Evolutionary conservation across 2,797 vertebrate species (phyloP).

Genomic region (Holocentrus rufus): DNA sequence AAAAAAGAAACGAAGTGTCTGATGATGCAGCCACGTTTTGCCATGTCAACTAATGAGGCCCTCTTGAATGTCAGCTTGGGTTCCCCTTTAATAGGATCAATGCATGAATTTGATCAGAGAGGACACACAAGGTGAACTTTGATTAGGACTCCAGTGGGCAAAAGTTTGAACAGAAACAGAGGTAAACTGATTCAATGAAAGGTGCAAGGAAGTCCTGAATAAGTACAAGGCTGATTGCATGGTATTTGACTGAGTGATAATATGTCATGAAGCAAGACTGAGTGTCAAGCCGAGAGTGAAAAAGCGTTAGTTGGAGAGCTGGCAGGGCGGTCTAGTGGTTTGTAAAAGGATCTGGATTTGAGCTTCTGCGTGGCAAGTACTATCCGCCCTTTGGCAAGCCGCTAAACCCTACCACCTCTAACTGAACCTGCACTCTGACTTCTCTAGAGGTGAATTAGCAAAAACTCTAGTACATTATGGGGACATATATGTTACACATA

Average conservation of each 20-base stretch:
- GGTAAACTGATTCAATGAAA: not conserved
- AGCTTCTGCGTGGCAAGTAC: too few species aligned
- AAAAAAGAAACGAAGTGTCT: not conserved
- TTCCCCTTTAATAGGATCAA: constrained; percentile 55
- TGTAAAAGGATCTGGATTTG: too few species aligned
- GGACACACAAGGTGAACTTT: constrained; percentile 54
- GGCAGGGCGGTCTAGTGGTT: not conserved
- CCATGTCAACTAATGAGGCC: constrained; percentile 33
- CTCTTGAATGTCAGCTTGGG: constrained; percentile 47
- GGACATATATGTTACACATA: too few species aligned
- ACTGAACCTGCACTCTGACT: not conserved
- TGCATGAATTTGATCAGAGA: constrained; percentile 57
- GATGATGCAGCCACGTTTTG: constrained; percentile 3
- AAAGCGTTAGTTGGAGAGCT: not conserved
- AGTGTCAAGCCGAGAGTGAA: not conserved
- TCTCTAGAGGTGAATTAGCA: too few species aligned
- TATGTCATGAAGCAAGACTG: not conserved
- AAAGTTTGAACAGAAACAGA: constrained; percentile 4
- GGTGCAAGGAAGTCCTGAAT: not conserved
- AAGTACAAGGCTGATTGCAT: not conserved
- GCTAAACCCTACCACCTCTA: too few species aligned
- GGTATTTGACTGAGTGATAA: not conserved
- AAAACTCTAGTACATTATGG: too few species aligned
- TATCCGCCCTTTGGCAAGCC: constrained; percentile 15
- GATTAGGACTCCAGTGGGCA: constrained; percentile 42